Evolutionary conservation across 2,797 vertebrate genomes (phyloP).

Genomic region (Sebastes matsubarae): DNA sequence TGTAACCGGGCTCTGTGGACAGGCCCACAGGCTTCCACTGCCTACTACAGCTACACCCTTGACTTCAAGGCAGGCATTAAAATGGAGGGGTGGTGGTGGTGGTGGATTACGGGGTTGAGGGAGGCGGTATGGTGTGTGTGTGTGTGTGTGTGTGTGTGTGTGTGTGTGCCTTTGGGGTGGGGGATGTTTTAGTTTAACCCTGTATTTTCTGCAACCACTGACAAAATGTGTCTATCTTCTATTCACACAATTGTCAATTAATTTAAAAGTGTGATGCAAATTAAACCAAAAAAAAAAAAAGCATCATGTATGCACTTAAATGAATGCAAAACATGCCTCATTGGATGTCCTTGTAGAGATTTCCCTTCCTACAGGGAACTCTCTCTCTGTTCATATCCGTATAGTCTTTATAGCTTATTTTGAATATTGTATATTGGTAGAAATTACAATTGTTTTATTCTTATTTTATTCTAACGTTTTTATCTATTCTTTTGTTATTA

Average conservation of each 20-base stretch:
- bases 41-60: conserved; percentile 68
- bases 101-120: conserved; percentile 66
- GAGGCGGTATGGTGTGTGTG: conserved; percentile 37
- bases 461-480: too few relatives aligned
- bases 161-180: conserved; percentile 43
- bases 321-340: conserved; percentile 22
- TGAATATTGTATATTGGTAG: too few relatives aligned
- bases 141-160: conserved; percentile 4
- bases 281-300: not conserved
- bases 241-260: not conserved
- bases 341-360: conserved; percentile 31
- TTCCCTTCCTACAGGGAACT: not conserved
- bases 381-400: not conserved
- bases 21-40: conserved; percentile 72
- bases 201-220: conserved; percentile 38
- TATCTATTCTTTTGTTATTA: too few relatives aligned
- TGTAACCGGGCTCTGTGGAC: conserved; percentile 63
- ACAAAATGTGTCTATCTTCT: not conserved
- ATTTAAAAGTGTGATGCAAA: conserved; percentile 5
- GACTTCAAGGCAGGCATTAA: conserved; percentile 78
- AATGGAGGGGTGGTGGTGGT: conserved; percentile 72
- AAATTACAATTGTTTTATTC: rapidly evolving
- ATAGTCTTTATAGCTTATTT: too few relatives aligned
- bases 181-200: conserved; percentile 62
- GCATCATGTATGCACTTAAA: not conserved